These are phyloP conservation scores for Eurytoma californica DNA, from an alignment of 2,888 invertebrate genomes.

Conservation along the genomic window DNA sequence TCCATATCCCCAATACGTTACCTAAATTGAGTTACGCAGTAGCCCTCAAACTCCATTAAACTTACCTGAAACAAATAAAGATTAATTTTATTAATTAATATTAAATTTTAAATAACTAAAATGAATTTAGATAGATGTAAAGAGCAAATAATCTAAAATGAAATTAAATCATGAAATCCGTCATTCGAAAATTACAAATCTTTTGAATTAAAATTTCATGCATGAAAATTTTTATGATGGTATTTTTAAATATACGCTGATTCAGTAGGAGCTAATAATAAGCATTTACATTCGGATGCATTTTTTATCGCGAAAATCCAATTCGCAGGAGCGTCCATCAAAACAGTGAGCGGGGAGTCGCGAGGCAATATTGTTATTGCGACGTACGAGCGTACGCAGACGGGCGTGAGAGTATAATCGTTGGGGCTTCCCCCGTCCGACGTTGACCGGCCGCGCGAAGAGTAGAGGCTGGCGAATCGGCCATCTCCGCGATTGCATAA, in stretches of 20 bases:
- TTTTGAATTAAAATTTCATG: too few relatives aligned
- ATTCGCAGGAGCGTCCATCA: constrained; percentile 71
- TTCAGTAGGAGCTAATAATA: too few relatives aligned
- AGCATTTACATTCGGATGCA: too few relatives aligned
- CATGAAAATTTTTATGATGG: too few relatives aligned
- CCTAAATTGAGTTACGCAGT: too few relatives aligned
- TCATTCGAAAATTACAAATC: too few relatives aligned
- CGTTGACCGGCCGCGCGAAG: constrained; percentile 9
- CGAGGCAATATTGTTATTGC: constrained; percentile 74
- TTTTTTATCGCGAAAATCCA: constrained; percentile 54
- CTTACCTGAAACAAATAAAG: constrained; percentile 47
- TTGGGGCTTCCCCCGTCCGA: constrained; percentile 40
- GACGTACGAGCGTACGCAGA: constrained; percentile 62
- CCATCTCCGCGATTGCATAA: constrained; percentile 63
- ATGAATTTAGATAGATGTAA: too few relatives aligned
- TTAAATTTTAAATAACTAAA: background rate
- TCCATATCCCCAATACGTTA: too few relatives aligned
- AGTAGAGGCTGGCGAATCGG: constrained; percentile 44
- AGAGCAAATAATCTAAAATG: too few relatives aligned
- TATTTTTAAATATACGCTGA: too few relatives aligned
- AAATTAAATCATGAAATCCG: too few relatives aligned
- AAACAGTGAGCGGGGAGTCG: constrained; percentile 72
- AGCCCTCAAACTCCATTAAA: background rate
- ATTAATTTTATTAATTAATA: background rate
- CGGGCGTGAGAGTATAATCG: constrained; percentile 27